Evolutionary conservation across 2,888 invertebrate species (phyloP), one percentile per base, ranked within the genome.

Genomic region (Metalampra italica): DNA sequence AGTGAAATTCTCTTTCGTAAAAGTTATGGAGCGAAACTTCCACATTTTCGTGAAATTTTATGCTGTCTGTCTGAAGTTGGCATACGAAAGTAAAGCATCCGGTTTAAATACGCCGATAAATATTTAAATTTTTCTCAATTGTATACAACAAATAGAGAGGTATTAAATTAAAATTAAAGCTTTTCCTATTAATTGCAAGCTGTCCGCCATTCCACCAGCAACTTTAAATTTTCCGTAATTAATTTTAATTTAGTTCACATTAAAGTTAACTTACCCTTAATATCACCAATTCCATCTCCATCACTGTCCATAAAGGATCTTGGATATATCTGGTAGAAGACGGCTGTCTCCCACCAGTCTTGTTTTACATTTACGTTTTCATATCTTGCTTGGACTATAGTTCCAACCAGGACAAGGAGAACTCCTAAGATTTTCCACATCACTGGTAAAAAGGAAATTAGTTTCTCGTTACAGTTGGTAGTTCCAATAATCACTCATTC

Each of bases 231-330:
- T 22, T 22, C 22, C 22, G 22, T 22, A 22, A 22, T 22, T 22
- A 3, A 22, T 22, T 3, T 3, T 22, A 22, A 22, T 22, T 22
- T 22, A 22, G 22, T 2, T 22, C 22, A 22, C 22, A 22, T 22
- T 22, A 22, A 3, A 22, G 5, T 22, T 3, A 3, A 47, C 56
- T 60, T 64, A 90, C 92, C 92, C 60, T 82, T 86, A 0, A 92
- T 60, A 70, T 92, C 92, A 0, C 92, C 92, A 0, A 94, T 74
- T 0, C 96, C 96, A 71, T 96, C 94, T 0, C 92, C 92, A 68
- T 95, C 84, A 46, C 93, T 92, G 71, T 97, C 97, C 82, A 92
- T 91, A 75, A 95, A 97, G 0, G 96, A 95, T 56, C 94, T 90
- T 0, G 94, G 92, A 71, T 94, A 94, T 44, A 96, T 92, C 71